Evolutionary conservation across 1,140 invertebrate genomes (phyloP).

Genomic region (Streblospio benedicti): DNA sequence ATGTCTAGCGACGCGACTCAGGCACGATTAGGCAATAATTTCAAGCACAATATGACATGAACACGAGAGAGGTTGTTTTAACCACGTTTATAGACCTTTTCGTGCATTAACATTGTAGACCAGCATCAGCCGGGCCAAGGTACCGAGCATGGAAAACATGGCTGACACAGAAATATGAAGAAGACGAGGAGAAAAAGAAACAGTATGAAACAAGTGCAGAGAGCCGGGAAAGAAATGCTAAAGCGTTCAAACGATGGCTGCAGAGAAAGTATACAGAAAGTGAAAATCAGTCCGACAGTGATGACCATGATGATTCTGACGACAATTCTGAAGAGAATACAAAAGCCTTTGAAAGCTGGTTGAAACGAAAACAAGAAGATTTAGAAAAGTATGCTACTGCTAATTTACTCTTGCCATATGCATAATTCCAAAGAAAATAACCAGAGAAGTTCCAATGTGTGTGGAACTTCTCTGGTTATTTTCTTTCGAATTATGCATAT

Average conservation of each 20-base stretch:
- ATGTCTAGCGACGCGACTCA: too few relatives aligned
- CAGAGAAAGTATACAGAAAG: not conserved
- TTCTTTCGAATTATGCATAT: too few relatives aligned
- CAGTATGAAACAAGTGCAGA: not conserved
- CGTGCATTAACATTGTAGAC: not conserved
- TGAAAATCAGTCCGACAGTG: not conserved
- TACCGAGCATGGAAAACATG: conserved; percentile 1
- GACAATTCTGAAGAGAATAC: not conserved
- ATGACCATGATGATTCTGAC: not conserved
- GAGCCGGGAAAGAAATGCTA: not conserved
- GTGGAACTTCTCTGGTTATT: too few relatives aligned
- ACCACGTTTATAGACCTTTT: too few relatives aligned
- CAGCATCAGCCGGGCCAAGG: not conserved
- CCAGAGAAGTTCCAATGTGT: too few relatives aligned
- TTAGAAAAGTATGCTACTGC: too few relatives aligned
- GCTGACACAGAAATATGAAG: not conserved
- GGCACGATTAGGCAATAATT: too few relatives aligned
- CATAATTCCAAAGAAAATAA: too few relatives aligned
- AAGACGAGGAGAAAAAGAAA: not conserved
- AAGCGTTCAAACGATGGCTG: not conserved
- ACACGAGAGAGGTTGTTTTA: too few relatives aligned
- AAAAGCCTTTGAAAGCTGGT: not conserved
- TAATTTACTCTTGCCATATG: too few relatives aligned
- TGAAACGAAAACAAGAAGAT: not conserved
- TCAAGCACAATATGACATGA: too few relatives aligned